phyloP scores from a whole-genome alignment of 2,888 invertebrate species.

The Parnassius mnemosyne region DNA sequence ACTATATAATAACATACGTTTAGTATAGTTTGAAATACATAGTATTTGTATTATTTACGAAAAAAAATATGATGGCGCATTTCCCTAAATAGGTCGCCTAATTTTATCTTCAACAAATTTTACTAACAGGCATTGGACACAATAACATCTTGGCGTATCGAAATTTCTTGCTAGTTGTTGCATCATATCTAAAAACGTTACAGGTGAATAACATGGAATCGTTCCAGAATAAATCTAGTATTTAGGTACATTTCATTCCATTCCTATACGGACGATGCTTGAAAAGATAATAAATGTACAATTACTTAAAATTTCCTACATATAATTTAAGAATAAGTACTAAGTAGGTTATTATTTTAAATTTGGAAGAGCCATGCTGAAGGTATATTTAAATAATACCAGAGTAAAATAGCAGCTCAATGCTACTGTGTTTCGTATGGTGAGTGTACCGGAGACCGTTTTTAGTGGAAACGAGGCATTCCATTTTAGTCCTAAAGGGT shows the following conservation, averaged over 20 bases:
- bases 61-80: conserved; percentile 7
- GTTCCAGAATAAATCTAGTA: conserved; percentile 59
- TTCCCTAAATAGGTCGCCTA: conserved; percentile 37
- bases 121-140: conserved; percentile 31
- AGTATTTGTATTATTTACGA: background rate
- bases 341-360: too few species aligned
- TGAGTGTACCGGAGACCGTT: too few species aligned
- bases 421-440: too few species aligned
- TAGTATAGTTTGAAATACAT: background rate
- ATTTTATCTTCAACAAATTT: conserved; percentile 38
- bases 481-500: too few species aligned
- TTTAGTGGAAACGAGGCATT: too few species aligned
- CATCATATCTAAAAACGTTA: conserved; percentile 66
- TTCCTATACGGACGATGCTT: too few species aligned
- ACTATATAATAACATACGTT: background rate
- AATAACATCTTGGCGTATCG: conserved; percentile 37
- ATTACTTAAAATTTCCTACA: too few species aligned
- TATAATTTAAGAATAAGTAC: too few species aligned
- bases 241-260: conserved; percentile 12
- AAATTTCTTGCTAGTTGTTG: conserved; percentile 50
- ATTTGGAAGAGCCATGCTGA: too few species aligned
- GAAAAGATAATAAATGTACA: too few species aligned
- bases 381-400: too few species aligned
- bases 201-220: conserved; percentile 70
- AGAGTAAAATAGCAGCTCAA: too few species aligned